Evolutionary conservation across 1,140 invertebrate species (phyloP).

Genomic region (Eriosoma lanigerum): DNA sequence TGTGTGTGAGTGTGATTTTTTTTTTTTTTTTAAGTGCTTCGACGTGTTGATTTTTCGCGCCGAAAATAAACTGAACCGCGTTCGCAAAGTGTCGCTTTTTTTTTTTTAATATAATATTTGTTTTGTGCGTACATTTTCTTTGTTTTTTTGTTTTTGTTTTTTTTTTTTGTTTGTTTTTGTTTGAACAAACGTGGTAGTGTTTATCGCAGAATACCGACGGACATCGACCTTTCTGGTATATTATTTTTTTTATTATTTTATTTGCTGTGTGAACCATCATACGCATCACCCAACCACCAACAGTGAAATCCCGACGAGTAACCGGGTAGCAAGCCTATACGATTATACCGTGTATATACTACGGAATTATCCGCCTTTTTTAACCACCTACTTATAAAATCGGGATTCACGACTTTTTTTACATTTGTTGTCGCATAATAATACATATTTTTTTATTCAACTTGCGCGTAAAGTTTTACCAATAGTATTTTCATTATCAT

Average conservation of each 20-base stretch:
- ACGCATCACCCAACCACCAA: neutral
- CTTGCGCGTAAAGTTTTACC: too few species aligned
- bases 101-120: neutral
- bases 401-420: too few species aligned
- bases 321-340: neutral
- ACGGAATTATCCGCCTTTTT: neutral
- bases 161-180: neutral
- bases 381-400: neutral
- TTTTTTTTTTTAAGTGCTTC: conserved; percentile 17
- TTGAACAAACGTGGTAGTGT: conserved; percentile 20
- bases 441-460: too few species aligned
- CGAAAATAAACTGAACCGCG: neutral
- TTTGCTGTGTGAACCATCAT: neutral
- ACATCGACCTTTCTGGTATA: conserved; percentile 38
- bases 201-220: conserved; percentile 20
- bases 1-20: conserved; percentile 12
- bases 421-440: too few species aligned
- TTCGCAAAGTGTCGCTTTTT: neutral
- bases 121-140: conserved; percentile 25
- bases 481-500: too few species aligned
- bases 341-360: neutral
- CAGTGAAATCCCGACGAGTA: too few species aligned
- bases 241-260: neutral
- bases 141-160: conserved; percentile 19
- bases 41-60: neutral